phyloP scores from a whole-genome alignment of 2,888 invertebrate species.

The Epistrophella euchroma region DNA sequence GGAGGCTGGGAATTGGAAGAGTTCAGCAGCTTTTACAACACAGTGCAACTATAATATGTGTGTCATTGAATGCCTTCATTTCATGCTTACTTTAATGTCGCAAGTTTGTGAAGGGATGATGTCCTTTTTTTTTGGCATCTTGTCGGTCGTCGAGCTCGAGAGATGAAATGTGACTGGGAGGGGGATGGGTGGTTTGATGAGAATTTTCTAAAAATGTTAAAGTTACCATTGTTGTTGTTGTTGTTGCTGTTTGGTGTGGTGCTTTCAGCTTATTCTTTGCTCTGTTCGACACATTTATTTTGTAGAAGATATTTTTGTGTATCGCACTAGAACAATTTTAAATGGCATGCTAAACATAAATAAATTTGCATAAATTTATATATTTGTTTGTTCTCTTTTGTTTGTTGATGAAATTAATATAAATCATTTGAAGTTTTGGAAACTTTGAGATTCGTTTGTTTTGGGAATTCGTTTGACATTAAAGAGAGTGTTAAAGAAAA shows the following conservation, averaged over 20 bases:
- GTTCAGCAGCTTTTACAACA: background rate
- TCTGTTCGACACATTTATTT: constrained; percentile 5
- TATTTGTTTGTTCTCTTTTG: constrained; percentile 22
- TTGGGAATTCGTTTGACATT: constrained; percentile 15
- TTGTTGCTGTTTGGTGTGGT: background rate
- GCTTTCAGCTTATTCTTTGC: background rate
- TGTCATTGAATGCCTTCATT: constrained; percentile 71
- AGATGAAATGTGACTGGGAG: background rate
- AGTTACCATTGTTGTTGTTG: constrained; percentile 2
- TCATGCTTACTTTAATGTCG: constrained; percentile 75
- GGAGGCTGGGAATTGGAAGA: background rate
- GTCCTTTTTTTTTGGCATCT: constrained; percentile 29
- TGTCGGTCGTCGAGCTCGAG: background rate
- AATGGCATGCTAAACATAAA: constrained; percentile 21
- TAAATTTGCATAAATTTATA: constrained; percentile 30
- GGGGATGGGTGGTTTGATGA: constrained; percentile 29
- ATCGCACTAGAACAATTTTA: background rate
- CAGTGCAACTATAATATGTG: constrained; percentile 62
- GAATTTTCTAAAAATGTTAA: constrained; percentile 33
- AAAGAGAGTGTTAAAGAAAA: background rate
- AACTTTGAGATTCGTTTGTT: constrained; percentile 24
- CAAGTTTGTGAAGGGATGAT: constrained; percentile 58
- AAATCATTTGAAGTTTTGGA: constrained; percentile 44
- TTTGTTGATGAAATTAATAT: constrained; percentile 47
- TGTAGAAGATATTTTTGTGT: background rate